Percentiles rank a stretch among this genome's conserved stretches.
These are phyloP conservation scores for Synaphobranchus kaupii DNA, from an alignment of 2,797 vertebrate genomes.

Conservation along the genomic window DNA sequence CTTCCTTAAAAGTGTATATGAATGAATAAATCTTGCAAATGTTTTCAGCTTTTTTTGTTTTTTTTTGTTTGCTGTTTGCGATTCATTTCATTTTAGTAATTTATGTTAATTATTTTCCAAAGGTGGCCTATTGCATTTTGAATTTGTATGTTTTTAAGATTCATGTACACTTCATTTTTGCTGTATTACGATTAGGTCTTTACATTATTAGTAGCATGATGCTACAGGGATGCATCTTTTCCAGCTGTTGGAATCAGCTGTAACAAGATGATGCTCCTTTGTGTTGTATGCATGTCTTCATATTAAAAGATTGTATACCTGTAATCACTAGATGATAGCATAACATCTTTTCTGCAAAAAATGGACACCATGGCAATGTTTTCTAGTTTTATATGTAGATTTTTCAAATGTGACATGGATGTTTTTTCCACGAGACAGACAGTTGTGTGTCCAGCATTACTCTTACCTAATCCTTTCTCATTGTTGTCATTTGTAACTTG, in stretches of 20 bases:
- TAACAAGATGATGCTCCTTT: background rate
- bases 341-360: conserved; percentile 25
- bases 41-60: background rate
- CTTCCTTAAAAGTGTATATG: background rate
- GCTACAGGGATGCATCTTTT: conserved; percentile 14
- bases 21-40: background rate
- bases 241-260: conserved; percentile 10
- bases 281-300: conserved; percentile 19
- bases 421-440: conserved; percentile 7
- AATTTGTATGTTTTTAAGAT: background rate
- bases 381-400: conserved; percentile 28
- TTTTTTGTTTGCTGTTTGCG: background rate
- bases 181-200: conserved; percentile 17
- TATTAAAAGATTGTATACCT: conserved; percentile 13
- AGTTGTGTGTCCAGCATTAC: conserved; percentile 13
- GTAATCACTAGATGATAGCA: conserved; percentile 18
- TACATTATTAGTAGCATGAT: conserved; percentile 27
- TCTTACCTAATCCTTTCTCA: conserved; percentile 5
- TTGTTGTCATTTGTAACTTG: conserved; percentile 15
- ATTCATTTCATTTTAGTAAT: conserved; percentile 3
- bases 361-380: conserved; percentile 29
- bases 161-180: conserved; percentile 16
- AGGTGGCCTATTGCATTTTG: conserved; percentile 10
- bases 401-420: conserved; percentile 14
- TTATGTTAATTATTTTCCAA: background rate